A percentile compares a stretch with the other conserved stretches of the same genome.
Conservation (phyloP, 2,113 vertebrate species). For the Sturnus vulgaris region DNA sequence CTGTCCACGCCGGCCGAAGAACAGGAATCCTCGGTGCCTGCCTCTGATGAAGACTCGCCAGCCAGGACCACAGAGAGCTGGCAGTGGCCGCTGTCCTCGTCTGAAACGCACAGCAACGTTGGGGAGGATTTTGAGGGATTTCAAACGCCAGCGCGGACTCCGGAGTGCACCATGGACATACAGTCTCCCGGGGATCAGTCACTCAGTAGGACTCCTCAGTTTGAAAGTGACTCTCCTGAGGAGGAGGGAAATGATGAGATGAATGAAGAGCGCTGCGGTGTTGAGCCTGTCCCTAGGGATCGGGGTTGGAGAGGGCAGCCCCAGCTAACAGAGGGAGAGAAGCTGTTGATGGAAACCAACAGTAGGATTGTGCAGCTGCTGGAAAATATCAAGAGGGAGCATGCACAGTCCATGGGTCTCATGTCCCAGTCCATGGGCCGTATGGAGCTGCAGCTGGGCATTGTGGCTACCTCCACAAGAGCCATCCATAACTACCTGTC, state of each 20-base stretch:
- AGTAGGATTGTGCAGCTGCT: conserved; percentile 75
- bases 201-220: conserved; percentile 74
- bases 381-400: conserved; percentile 75
- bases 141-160: conserved; percentile 70
- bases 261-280: conserved; percentile 71
- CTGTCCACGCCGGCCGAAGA: conserved; percentile 70
- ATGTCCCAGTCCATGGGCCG: conserved; percentile 74
- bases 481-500: conserved; percentile 76
- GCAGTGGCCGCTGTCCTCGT: conserved; percentile 71
- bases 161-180: conserved; percentile 70
- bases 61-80: conserved; percentile 74
- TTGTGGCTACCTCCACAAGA: conserved; percentile 76
- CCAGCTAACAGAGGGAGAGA: conserved; percentile 72
- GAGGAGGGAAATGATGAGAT: conserved; percentile 72
- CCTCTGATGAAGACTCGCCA: conserved; percentile 70
- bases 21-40: conserved; percentile 70
- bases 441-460: conserved; percentile 73
- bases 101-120: conserved; percentile 72
- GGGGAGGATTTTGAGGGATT: conserved; percentile 75
- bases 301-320: conserved; percentile 74
- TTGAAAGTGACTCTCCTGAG: conserved; percentile 75
- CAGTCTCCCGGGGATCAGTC: conserved; percentile 69
- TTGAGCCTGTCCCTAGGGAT: conserved; percentile 73
- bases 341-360: conserved; percentile 73
- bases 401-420: conserved; percentile 74